Evolutionary conservation across 37 sponge, comb jelly and placozoan genomes (phyloP).

Genomic region (Theonella swinhoei): DNA sequence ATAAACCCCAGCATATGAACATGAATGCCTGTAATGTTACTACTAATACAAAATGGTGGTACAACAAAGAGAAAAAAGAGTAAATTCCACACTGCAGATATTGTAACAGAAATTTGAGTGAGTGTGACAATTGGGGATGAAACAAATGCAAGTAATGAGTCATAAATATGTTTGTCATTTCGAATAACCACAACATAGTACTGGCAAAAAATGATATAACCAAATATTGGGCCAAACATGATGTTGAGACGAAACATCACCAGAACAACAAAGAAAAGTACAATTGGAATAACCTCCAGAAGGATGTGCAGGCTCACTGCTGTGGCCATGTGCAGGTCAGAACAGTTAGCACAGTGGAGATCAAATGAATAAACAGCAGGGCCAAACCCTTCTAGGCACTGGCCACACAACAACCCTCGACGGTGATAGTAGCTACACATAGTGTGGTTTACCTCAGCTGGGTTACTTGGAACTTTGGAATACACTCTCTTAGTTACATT

Average conservation of each 20-base stretch:
- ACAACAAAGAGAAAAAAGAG: conserved; percentile 10
- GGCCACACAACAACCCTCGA: background rate
- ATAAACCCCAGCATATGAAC: background rate
- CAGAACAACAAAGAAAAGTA: background rate
- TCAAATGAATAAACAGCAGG: background rate
- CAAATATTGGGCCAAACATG: background rate
- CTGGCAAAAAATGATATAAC: background rate
- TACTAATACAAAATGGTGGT: background rate
- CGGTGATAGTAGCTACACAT: background rate
- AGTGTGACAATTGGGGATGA: background rate
- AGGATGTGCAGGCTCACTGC: background rate
- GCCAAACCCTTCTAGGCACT: background rate
- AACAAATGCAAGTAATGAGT: background rate
- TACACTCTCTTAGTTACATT: background rate
- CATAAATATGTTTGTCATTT: background rate
- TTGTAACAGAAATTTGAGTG: background rate
- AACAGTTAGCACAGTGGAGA: background rate
- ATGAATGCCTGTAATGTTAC: background rate
- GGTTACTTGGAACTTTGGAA: background rate
- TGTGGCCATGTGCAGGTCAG: background rate
- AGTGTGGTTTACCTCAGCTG: background rate
- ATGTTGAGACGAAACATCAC: background rate
- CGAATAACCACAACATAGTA: background rate
- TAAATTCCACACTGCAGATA: conserved; percentile 6
- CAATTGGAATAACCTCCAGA: background rate